These are phyloP conservation scores for Dyspetes luteomarginatus DNA, from an alignment of 2,888 invertebrate species.

Conservation along the genomic window DNA sequence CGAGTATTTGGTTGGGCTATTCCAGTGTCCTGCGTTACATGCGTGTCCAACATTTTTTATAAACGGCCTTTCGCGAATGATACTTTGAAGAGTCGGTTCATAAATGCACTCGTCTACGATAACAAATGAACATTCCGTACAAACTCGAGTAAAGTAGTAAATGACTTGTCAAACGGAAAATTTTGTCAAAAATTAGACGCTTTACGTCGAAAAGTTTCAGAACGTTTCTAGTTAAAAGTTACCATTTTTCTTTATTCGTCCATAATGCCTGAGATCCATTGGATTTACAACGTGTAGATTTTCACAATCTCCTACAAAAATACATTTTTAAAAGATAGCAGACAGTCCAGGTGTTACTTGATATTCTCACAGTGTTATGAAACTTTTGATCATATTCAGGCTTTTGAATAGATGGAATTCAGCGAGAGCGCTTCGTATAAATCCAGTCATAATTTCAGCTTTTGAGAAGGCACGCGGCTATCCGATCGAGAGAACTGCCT, in stretches of 20 bases:
- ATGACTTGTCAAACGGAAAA: background rate
- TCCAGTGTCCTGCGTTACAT: conserved; percentile 35
- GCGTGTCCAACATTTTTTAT: conserved; percentile 29
- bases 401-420: background rate
- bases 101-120: conserved; percentile 17
- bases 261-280: too few relatives aligned
- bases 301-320: too few relatives aligned
- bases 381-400: background rate
- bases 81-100: conserved; percentile 28
- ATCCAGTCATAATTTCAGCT: conserved; percentile 81
- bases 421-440: conserved; percentile 1
- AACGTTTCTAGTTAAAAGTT: too few relatives aligned
- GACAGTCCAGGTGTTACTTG: too few relatives aligned
- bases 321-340: too few relatives aligned
- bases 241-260: too few relatives aligned
- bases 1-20: conserved; percentile 22
- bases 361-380: too few relatives aligned
- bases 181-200: too few relatives aligned
- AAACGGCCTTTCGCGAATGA: conserved; percentile 23
- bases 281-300: too few relatives aligned
- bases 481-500: conserved; percentile 87
- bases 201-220: too few relatives aligned
- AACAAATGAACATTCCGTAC: conserved; percentile 24
- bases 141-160: too few relatives aligned
- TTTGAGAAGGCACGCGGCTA: conserved; percentile 89